phyloP scores from a whole-genome alignment of 2,113 vertebrate species.

The Rissa tridactyla region DNA sequence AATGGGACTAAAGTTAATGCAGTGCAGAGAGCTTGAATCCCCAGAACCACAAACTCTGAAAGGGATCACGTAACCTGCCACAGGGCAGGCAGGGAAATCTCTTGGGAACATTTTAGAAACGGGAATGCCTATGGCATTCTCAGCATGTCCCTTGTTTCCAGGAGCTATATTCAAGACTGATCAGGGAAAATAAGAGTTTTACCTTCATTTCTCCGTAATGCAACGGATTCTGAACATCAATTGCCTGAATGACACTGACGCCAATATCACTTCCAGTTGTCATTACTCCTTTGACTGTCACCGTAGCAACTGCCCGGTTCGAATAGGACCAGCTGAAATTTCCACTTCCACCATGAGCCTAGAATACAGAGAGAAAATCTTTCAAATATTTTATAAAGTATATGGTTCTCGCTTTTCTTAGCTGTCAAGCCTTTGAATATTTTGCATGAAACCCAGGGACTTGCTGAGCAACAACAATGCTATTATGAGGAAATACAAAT shows the following conservation, averaged over 20 bases:
- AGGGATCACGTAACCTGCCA: background rate
- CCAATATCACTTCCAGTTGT: conserved; percentile 87
- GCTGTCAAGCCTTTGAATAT: background rate
- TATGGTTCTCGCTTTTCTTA: background rate
- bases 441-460: background rate
- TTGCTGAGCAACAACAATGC: background rate
- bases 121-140: background rate
- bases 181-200: background rate
- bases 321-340: conserved; percentile 96
- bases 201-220: conserved; percentile 95
- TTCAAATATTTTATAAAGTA: background rate
- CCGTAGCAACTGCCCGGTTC: conserved; percentile 82
- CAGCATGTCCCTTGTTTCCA: background rate
- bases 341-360: conserved; percentile 91
- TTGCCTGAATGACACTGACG: conserved; percentile 83
- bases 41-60: background rate
- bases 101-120: background rate
- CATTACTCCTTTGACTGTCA: conserved; percentile 92
- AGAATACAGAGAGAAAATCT: background rate
- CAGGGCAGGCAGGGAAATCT: background rate
- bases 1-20: background rate
- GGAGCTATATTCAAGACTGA: background rate
- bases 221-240: conserved; percentile 85
- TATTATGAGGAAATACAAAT: background rate
- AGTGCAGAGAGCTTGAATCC: background rate